phyloP scores from a whole-genome alignment of 2,888 invertebrate genomes.

The Cerceris ruficornis region DNA sequence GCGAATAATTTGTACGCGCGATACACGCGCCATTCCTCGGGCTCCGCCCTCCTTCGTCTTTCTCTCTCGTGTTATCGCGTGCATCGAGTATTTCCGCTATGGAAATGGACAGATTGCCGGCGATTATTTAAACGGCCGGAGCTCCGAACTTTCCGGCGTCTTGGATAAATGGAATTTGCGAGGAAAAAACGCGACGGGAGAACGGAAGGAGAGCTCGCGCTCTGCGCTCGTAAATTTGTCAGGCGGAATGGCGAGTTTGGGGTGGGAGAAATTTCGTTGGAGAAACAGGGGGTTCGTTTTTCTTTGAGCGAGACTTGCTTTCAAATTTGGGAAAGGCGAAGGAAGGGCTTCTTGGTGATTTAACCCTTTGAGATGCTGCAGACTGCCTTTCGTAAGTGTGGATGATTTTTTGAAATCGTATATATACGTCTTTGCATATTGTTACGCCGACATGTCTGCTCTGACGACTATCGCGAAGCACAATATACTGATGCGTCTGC shows the following conservation, averaged over 20 bases:
- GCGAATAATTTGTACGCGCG: conserved; percentile 16
- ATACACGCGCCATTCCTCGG: conserved; percentile 20
- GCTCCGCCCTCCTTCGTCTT: conserved; percentile 8
- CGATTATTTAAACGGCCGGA: conserved; percentile 38
- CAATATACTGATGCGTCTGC: too few species aligned
- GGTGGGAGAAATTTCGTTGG: too few species aligned
- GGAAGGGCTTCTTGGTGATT: too few species aligned
- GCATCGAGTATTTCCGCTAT: conserved; percentile 28
- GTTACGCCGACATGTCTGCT: too few species aligned
- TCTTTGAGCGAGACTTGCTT: too few species aligned
- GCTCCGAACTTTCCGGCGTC: conserved; percentile 30
- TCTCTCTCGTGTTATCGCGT: conserved; percentile 15
- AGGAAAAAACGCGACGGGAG: not conserved
- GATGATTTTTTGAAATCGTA: too few species aligned
- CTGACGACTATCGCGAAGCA: too few species aligned
- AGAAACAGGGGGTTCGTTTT: too few species aligned
- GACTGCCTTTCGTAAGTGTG: too few species aligned
- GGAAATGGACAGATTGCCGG: conserved; percentile 36
- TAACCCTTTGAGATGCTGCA: too few species aligned
- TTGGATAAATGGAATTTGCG: not conserved
- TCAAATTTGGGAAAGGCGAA: too few species aligned
- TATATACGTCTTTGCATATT: too few species aligned
- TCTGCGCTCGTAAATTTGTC: not conserved
- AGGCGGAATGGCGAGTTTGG: not conserved
- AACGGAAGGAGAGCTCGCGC: not conserved